Conservation (phyloP, 2,113 vertebrate species). For the Chloroceryle aenea region DNA sequence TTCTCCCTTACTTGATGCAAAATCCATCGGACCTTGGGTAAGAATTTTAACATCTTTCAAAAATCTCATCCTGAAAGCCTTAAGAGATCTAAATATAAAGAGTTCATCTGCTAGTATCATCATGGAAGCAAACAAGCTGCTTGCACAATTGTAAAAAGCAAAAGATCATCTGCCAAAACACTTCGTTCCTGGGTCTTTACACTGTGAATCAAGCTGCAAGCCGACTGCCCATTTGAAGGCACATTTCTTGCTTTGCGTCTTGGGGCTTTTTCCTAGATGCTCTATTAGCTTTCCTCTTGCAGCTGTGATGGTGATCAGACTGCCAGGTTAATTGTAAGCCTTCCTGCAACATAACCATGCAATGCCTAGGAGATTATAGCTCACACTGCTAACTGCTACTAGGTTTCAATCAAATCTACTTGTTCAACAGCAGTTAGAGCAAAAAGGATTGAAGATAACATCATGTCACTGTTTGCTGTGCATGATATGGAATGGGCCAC, state of each 20-base stretch:
- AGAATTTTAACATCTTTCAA: background rate
- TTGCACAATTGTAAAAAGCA: conserved; percentile 4
- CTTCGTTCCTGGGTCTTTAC: background rate
- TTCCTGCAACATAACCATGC: background rate
- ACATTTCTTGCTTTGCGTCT: background rate
- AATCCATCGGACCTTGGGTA: background rate
- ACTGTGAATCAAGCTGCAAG: background rate
- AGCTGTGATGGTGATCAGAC: background rate
- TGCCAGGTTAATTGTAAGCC: background rate
- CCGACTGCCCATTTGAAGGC: fast-evolving
- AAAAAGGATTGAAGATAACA: background rate
- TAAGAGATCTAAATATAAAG: background rate
- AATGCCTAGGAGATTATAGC: background rate
- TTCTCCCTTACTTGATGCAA: background rate
- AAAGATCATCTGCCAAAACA: conserved; percentile 1
- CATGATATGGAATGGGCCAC: background rate
- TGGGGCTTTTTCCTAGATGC: background rate
- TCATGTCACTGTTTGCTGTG: background rate
- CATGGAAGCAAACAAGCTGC: background rate
- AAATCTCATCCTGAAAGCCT: background rate
- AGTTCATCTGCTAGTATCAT: background rate
- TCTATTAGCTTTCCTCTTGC: background rate
- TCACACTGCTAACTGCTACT: background rate
- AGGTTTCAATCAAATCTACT: background rate
- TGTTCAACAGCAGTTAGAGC: background rate